Percentiles rank a stretch among this genome's conserved stretches.
Evolutionary conservation across 2,113 vertebrate species (phyloP).

Genomic region (Aegotheles bennettii): DNA sequence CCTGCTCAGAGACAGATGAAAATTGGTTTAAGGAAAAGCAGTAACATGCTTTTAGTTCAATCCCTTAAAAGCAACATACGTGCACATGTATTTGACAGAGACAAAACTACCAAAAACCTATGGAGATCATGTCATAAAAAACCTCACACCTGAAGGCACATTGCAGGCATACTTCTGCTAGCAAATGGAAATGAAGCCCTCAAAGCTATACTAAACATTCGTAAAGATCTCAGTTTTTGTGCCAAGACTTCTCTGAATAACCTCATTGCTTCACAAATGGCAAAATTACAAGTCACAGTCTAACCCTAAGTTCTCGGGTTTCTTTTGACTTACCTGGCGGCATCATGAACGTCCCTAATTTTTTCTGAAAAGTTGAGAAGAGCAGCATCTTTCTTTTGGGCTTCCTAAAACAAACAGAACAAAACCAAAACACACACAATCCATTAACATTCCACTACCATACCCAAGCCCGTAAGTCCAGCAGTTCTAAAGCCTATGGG

Average conservation of each 20-base stretch:
- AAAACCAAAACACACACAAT: constrained; percentile 50
- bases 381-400: constrained; percentile 90
- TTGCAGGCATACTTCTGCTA: constrained; percentile 26
- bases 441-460: constrained; percentile 49
- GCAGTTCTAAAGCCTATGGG: neutral
- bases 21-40: neutral
- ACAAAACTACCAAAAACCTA: neutral
- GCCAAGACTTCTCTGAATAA: constrained; percentile 10
- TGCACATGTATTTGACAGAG: neutral
- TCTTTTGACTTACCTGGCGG: constrained; percentile 81
- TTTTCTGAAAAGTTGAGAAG: constrained; percentile 91
- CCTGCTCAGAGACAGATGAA: neutral
- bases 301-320: neutral
- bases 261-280: neutral
- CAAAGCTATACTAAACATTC: constrained; percentile 36
- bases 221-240: constrained; percentile 2
- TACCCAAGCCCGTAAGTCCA: neutral
- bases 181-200: constrained; percentile 40
- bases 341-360: constrained; percentile 85
- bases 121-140: neutral
- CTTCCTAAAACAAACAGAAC: constrained; percentile 82
- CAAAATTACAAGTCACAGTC: neutral
- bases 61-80: neutral
- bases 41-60: neutral
- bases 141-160: constrained; percentile 14